These are phyloP conservation scores for Calycopis cecrops DNA, from an alignment of 1,140 invertebrate genomes.

Conservation along the genomic window DNA sequence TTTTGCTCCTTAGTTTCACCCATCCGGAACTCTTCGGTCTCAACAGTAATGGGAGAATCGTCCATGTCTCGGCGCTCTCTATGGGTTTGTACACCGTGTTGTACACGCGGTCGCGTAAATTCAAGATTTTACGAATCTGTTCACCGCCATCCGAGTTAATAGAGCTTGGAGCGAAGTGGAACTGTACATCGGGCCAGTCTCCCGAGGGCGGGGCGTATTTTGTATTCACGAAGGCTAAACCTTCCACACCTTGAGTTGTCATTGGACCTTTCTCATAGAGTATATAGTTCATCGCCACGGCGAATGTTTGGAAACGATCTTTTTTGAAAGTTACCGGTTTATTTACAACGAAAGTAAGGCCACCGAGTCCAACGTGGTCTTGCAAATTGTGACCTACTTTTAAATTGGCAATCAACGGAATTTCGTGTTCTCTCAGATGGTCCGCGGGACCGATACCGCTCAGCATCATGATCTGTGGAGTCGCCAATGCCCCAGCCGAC, in stretches of 20 bases:
- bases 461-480: conserved; percentile 91
- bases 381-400: conserved; percentile 90
- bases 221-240: conserved; percentile 88
- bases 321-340: conserved; percentile 87
- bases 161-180: conserved; percentile 89
- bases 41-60: conserved; percentile 85
- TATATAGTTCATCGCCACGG: conserved; percentile 88
- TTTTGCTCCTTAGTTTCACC: conserved; percentile 83
- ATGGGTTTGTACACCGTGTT: conserved; percentile 91
- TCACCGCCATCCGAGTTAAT: conserved; percentile 88
- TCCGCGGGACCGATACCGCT: conserved; percentile 90
- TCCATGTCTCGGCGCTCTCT: conserved; percentile 87
- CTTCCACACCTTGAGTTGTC: conserved; percentile 88
- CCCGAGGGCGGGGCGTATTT: conserved; percentile 84
- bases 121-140: conserved; percentile 84
- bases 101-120: conserved; percentile 86
- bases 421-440: conserved; percentile 84
- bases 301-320: conserved; percentile 83
- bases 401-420: conserved; percentile 83
- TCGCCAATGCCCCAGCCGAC: conserved; percentile 87
- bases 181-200: conserved; percentile 90
- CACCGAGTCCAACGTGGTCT: conserved; percentile 89
- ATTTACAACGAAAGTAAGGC: conserved; percentile 87
- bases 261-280: conserved; percentile 86
- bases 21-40: conserved; percentile 89